Conservation (phyloP, 2,888 invertebrate genomes). For the Drosophila anomalata region DNA sequence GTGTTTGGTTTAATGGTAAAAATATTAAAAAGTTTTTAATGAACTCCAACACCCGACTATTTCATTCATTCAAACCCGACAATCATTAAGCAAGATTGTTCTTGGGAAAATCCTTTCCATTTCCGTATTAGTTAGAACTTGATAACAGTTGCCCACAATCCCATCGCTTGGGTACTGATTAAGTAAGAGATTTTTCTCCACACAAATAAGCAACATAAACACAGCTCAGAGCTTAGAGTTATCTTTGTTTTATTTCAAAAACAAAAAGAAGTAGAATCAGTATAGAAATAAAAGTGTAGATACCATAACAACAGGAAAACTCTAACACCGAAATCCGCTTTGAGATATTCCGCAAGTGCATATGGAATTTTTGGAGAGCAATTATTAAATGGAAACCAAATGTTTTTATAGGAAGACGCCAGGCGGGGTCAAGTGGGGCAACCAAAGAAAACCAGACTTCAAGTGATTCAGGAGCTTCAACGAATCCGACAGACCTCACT, state of each 20-base stretch:
- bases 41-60: too few relatives aligned
- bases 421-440: conserved; percentile 16
- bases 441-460: conserved; percentile 24
- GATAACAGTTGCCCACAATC: conserved; percentile 1
- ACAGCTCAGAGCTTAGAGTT: conserved; percentile 21
- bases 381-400: conserved; percentile 69
- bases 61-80: neutral
- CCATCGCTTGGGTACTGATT: conserved; percentile 18
- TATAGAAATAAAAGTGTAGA: conserved; percentile 2
- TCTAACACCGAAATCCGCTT: conserved; percentile 71
- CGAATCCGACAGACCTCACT: conserved; percentile 24
- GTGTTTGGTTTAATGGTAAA: too few relatives aligned
- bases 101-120: neutral
- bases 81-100: too few relatives aligned
- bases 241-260: neutral
- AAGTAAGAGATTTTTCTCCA: conserved; percentile 25
- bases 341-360: conserved; percentile 50
- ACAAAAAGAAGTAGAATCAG: neutral
- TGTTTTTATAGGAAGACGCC: conserved; percentile 59
- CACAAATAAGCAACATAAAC: conserved; percentile 23
- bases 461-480: conserved; percentile 46
- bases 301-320: conserved; percentile 31
- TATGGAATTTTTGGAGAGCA: conserved; percentile 58
- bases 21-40: too few relatives aligned
- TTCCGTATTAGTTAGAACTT: conserved; percentile 1